Evolutionary conservation across 2,113 vertebrate species (phyloP).

Genomic region (Clarias batrachus): DNA sequence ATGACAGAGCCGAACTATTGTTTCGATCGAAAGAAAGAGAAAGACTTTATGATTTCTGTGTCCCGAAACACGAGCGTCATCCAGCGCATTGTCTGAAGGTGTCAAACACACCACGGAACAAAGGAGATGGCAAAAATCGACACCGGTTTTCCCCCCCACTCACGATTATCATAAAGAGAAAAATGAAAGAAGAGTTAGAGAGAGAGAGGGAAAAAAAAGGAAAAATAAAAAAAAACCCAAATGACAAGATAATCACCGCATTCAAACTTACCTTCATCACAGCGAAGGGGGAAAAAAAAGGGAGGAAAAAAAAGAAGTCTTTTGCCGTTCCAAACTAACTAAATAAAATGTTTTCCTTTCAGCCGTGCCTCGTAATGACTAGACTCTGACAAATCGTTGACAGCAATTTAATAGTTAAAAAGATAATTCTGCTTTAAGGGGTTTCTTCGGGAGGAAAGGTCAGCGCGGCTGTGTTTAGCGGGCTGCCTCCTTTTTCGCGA

Average conservation of each 20-base stretch:
- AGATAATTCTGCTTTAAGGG: conserved; percentile 77
- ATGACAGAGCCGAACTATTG: conserved; percentile 55
- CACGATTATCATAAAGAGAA: conserved; percentile 49
- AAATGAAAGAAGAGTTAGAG: conserved; percentile 10
- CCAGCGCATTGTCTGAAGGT: conserved; percentile 72
- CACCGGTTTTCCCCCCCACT: conserved; percentile 59
- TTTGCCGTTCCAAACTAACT: conserved; percentile 74
- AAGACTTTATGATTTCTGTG: conserved; percentile 71
- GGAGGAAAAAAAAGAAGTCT: conserved; percentile 56
- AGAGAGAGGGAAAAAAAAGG: neutral
- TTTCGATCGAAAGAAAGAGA: conserved; percentile 37
- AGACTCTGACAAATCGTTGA: conserved; percentile 73
- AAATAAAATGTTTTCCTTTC: conserved; percentile 79
- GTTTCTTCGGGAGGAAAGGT: conserved; percentile 47
- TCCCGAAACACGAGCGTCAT: conserved; percentile 31
- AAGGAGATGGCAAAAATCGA: conserved; percentile 72
- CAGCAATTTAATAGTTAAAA: conserved; percentile 80
- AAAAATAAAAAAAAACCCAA: conserved; percentile 59
- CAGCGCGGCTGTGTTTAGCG: conserved; percentile 62
- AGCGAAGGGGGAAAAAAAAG: conserved; percentile 47
- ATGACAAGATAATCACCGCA: conserved; percentile 81
- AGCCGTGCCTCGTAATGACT: conserved; percentile 74
- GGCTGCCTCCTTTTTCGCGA: conserved; percentile 61
- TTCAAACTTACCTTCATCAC: conserved; percentile 78
- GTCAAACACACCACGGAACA: conserved; percentile 75